Evolutionary conservation across 2,888 invertebrate species (phyloP).

Genomic region (Prosopocoilus inquinatus): DNA sequence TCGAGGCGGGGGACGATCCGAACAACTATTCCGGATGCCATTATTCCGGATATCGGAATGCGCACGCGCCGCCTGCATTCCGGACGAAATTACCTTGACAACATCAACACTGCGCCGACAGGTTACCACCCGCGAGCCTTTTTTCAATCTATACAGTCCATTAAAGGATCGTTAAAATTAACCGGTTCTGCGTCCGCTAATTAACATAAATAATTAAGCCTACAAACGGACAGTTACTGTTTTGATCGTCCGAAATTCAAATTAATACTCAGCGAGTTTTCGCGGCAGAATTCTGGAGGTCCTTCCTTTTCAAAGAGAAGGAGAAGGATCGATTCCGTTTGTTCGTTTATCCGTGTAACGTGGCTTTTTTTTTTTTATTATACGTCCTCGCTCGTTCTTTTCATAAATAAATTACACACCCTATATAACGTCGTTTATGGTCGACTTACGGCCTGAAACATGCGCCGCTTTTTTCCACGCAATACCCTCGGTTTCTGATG

Average conservation of each 20-base stretch:
- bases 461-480: background rate
- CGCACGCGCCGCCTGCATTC: constrained; percentile 18
- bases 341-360: too few relatives aligned
- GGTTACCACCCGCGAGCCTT: constrained; percentile 17
- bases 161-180: too few relatives aligned
- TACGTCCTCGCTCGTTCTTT: too few relatives aligned
- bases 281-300: too few relatives aligned
- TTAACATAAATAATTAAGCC: too few relatives aligned
- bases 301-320: too few relatives aligned
- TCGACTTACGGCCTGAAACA: background rate
- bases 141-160: background rate
- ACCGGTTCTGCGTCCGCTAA: too few relatives aligned
- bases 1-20: constrained; percentile 12
- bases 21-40: constrained; percentile 15
- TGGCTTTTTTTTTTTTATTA: too few relatives aligned
- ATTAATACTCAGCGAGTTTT: too few relatives aligned
- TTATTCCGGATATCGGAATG: constrained; percentile 17
- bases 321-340: too few relatives aligned
- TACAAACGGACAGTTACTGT: too few relatives aligned
- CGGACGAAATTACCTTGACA: constrained; percentile 20
- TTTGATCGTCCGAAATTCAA: too few relatives aligned
- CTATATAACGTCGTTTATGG: background rate
- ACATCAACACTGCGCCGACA: constrained; percentile 19
- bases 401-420: constrained; percentile 5
- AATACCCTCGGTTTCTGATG: background rate